Evolutionary conservation across 2,888 invertebrate genomes (phyloP).

Genomic region (Choristoneura rosaceana): DNA sequence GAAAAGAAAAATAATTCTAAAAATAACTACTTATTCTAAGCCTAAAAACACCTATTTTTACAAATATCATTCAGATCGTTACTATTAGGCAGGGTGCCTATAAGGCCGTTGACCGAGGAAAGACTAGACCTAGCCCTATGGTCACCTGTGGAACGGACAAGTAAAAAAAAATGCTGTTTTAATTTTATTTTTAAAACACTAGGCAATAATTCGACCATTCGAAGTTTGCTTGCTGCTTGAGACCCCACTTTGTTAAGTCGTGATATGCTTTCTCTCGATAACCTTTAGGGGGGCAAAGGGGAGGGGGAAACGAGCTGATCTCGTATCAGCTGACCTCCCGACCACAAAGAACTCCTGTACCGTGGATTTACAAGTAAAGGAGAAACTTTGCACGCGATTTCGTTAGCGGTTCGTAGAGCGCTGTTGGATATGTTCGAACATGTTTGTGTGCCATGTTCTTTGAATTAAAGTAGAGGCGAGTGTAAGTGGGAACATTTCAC

Average conservation of each 20-base stretch:
- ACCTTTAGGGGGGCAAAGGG: constrained; percentile 26
- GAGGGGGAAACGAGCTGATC: constrained; percentile 23
- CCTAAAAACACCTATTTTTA: too few species aligned
- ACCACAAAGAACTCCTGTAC: constrained; percentile 34
- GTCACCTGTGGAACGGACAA: too few species aligned
- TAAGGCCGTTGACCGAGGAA: too few species aligned
- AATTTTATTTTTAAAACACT: background rate
- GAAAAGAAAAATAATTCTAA: too few species aligned
- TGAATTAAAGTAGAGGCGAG: background rate
- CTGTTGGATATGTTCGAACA: background rate
- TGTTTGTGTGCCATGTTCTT: background rate
- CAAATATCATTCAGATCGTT: too few species aligned
- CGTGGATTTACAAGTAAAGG: constrained; percentile 17
- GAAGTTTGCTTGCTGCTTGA: background rate
- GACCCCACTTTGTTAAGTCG: constrained; percentile 22
- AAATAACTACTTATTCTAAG: too few species aligned
- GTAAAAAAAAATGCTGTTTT: background rate
- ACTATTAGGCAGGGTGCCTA: too few species aligned
- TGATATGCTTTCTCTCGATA: constrained; percentile 36
- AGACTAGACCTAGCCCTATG: too few species aligned
- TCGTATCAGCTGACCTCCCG: constrained; percentile 41
- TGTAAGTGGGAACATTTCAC: too few species aligned
- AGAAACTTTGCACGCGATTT: constrained; percentile 30
- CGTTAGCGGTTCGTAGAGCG: background rate
- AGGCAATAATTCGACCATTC: background rate